Evolutionary conservation across 2,113 vertebrate genomes (phyloP).

Genomic region (Phaethon lepturus): DNA sequence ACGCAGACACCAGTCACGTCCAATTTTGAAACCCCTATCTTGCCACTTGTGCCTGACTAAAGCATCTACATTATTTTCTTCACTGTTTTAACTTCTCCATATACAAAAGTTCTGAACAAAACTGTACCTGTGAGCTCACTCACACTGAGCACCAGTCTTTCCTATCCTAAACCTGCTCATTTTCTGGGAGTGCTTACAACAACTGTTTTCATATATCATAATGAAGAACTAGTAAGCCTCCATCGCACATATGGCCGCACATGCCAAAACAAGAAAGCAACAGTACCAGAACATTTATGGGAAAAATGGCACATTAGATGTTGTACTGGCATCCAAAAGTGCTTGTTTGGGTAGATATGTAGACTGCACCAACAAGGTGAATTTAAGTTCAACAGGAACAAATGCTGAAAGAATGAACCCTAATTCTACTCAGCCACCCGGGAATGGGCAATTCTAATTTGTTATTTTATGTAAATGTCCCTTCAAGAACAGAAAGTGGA

Average conservation of each 20-base stretch:
- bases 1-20: not conserved
- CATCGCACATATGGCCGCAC: accelerated
- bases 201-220: not conserved
- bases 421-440: not conserved
- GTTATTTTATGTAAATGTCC: not conserved
- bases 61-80: not conserved
- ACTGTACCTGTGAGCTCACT: not conserved
- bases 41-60: not conserved
- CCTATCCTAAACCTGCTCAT: not conserved
- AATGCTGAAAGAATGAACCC: not conserved
- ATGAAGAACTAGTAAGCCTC: not conserved
- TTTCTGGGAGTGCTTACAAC: not conserved
- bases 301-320: not conserved
- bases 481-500: not conserved
- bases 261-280: not conserved
- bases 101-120: not conserved
- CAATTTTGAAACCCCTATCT: not conserved
- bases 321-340: not conserved
- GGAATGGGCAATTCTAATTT: not conserved
- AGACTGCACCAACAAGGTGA: not conserved
- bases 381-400: not conserved
- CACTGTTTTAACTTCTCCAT: not conserved
- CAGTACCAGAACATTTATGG: not conserved
- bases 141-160: not conserved
- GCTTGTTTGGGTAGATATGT: not conserved